Evolutionary conservation across 2,113 vertebrate species (phyloP), one percentile per base, ranked within the genome.

Genomic region (Vulpes vulpes): DNA sequence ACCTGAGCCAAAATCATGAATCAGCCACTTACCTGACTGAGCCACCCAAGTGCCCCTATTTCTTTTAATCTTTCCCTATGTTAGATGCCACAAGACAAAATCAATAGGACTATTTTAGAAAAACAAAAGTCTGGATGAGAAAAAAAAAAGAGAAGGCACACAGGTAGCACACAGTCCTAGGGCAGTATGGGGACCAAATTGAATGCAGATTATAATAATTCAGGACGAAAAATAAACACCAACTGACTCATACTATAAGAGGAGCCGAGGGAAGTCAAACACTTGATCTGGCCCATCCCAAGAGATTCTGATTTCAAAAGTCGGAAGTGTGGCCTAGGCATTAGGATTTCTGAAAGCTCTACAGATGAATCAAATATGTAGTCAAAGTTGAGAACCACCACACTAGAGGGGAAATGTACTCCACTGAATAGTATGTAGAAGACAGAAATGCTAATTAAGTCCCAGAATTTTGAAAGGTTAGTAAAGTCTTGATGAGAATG

Each of bases 301-400:
- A 60, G 49, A 83, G 57, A 74, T 49, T 80, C 11, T 76, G 30
- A 69, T 57, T 53, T 87, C 27, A 90, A 2, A 32, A 30, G 25
- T 67, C 4, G 16, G 6, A 19, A 32, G 5, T 51, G 59, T 57
- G 49, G 7, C 4, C 8, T 53, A n/a, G 8, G 3, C 11, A 32
- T 1, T 51, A 32, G n/a, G 12, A 53, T 19, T 90, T 83, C 80
- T 93, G 10, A 53, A 97, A 89, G 14, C 23, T 93, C n/a, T 80
- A 95, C 8, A 49, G 7, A 7, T 65, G n/a, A 85, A 82, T 67
- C 20, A 78, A 7, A 53, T 35, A 35, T 25, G 30, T 71, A 8
- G 35, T 30, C 35, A 60, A 62, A 10, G 32, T 55, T 23, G 25
- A 86, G 51, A 88, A 94, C 60, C 25, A 83, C 1, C 57, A 27